Percentiles rank a stretch among this genome's conserved stretches.
Evolutionary conservation across 2,797 vertebrate genomes (phyloP).

Genomic region (Malacoctenus gilli): DNA sequence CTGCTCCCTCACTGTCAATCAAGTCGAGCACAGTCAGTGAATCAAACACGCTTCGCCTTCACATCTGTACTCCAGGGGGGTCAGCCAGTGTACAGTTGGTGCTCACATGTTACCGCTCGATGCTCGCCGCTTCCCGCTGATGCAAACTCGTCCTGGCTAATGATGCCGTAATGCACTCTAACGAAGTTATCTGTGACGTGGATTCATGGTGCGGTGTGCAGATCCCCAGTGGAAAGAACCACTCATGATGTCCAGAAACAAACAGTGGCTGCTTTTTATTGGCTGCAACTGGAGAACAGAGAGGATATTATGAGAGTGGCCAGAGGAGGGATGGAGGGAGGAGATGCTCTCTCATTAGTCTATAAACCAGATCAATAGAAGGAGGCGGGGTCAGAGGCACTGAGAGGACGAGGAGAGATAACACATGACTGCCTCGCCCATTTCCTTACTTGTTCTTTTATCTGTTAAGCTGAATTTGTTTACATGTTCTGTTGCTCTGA

Average conservation of each 20-base stretch:
- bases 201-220: conserved; percentile 23
- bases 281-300: conserved; percentile 61
- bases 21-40: conserved; percentile 84
- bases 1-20: conserved; percentile 84
- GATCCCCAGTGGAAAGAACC: conserved; percentile 53
- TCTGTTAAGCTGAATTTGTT: background rate
- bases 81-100: background rate
- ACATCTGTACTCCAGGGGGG: background rate
- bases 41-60: background rate
- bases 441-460: conserved; percentile 5
- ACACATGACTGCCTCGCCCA: conserved; percentile 15
- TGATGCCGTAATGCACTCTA: background rate
- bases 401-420: conserved; percentile 19
- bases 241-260: conserved; percentile 22
- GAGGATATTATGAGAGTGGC: conserved; percentile 58
- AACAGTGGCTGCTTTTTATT: conserved; percentile 66
- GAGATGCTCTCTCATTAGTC: conserved; percentile 51
- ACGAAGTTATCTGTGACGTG: conserved; percentile 17
- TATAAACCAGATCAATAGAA: conserved; percentile 48
- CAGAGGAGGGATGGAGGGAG: conserved; percentile 35
- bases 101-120: background rate
- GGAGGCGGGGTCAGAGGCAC: conserved; percentile 6
- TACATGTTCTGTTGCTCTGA: background rate
- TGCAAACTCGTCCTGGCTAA: background rate
- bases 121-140: no score